Conservation (phyloP, 2,113 vertebrate species). For the Dasypus novemcinctus region DNA sequence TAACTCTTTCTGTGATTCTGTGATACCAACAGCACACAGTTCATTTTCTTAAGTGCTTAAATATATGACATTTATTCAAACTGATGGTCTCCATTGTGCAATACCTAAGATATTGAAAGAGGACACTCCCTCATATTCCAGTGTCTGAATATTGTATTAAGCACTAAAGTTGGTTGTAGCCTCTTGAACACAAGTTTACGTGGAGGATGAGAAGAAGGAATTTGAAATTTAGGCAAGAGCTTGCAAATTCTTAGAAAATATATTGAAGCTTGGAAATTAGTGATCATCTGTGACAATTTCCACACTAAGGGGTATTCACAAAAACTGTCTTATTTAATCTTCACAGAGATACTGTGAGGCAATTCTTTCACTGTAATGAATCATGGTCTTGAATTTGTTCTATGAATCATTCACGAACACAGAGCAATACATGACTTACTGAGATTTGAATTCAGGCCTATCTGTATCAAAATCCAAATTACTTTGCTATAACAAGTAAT, state of each 20-base stretch:
- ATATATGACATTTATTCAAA: not conserved
- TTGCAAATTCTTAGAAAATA: not conserved
- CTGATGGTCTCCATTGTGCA: not conserved
- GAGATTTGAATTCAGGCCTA: not conserved
- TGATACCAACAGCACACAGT: not conserved
- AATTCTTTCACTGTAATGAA: not conserved
- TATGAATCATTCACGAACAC: not conserved
- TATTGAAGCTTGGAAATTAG: not conserved
- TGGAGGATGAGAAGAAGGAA: not conserved
- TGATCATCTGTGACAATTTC: not conserved
- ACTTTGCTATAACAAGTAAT: not conserved
- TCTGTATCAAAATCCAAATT: not conserved
- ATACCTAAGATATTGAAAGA: not conserved
- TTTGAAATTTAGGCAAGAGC: not conserved
- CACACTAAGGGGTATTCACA: not conserved
- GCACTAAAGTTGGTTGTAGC: not conserved
- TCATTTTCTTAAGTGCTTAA: not conserved
- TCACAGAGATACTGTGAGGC: too few relatives aligned
- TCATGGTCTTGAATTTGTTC: not conserved
- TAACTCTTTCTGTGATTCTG: not conserved
- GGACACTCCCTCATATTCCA: not conserved
- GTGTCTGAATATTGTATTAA: too few relatives aligned
- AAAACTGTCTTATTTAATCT: not conserved
- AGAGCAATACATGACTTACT: not conserved
- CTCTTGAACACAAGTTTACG: too few relatives aligned